Evolutionary conservation across 2,888 invertebrate species (phyloP).

Genomic region (Hemicrepidius hirtus): DNA sequence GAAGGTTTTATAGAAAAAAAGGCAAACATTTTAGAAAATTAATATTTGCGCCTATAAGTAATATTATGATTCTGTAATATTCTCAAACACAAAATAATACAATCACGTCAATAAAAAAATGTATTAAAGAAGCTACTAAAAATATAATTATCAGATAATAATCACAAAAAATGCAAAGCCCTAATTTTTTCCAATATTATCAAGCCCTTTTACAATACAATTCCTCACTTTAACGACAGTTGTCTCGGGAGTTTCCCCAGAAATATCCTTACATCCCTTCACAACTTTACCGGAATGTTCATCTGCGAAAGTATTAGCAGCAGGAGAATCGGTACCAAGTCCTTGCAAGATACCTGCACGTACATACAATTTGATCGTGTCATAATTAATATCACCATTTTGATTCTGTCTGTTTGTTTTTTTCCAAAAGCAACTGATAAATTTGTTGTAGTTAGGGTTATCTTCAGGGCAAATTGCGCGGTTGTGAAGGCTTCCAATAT

Average conservation of each 20-base stretch:
- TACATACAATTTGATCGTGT: constrained; percentile 21
- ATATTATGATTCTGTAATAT: no score
- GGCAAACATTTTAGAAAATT: no score
- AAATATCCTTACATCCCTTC: constrained; percentile 15
- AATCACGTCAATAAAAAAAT: no score
- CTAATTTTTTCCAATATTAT: constrained; percentile 1
- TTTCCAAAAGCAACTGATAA: constrained; percentile 41
- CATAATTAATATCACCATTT: constrained; percentile 38
- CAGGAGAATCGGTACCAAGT: constrained; percentile 21
- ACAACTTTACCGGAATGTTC: constrained; percentile 14
- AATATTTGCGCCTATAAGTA: no score
- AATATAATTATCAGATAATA: no score
- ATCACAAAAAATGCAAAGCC: no score
- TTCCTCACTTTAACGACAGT: constrained; percentile 33
- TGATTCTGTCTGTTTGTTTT: constrained; percentile 28
- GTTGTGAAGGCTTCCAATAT: constrained; percentile 11
- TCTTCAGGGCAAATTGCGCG: constrained; percentile 32
- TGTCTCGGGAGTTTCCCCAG: neutral
- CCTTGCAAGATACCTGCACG: constrained; percentile 23
- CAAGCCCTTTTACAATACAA: constrained; percentile 27
- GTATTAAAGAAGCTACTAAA: no score
- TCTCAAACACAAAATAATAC: no score
- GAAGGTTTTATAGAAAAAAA: no score
- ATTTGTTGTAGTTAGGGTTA: constrained; percentile 29
- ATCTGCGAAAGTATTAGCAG: constrained; percentile 14